A percentile compares a stretch with the other conserved stretches of the same genome.
These are phyloP conservation scores for Rhopilema esculentum DNA, from an alignment of 30 jellyfish, hydroid and myxozoan species.

Conservation along the genomic window DNA sequence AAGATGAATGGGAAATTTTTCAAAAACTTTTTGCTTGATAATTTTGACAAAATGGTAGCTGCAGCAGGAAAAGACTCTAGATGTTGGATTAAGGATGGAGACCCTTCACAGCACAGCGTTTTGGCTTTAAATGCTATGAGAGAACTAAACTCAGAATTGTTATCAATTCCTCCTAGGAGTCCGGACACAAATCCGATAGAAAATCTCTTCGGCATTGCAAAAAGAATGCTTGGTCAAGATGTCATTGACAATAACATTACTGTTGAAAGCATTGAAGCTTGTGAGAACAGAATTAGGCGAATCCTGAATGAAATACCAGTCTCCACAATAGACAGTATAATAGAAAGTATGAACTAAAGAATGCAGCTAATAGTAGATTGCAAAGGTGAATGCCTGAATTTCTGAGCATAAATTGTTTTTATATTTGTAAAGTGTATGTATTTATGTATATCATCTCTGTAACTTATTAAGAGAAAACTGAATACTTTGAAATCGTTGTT, in stretches of 20 bases:
- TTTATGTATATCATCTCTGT: slow-evolving; percentile 3
- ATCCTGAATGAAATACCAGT: slow-evolving; percentile 3
- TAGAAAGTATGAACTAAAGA: slow-evolving; percentile 29
- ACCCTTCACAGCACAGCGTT: slow-evolving; percentile 36
- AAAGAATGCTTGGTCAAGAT: slow-evolving; percentile 6
- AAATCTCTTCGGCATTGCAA: slow-evolving; percentile 10
- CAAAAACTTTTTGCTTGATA: slow-evolving; percentile 3
- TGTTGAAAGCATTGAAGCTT: slow-evolving; percentile 10
- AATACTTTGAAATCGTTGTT: neutral
- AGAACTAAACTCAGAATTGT: slow-evolving; percentile 18
- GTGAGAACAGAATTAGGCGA: slow-evolving; percentile 10
- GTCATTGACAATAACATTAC: slow-evolving; percentile 7
- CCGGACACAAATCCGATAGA: slow-evolving; percentile 39
- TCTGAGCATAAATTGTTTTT: neutral
- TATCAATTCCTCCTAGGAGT: slow-evolving; percentile 34
- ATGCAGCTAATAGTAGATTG: slow-evolving; percentile 17
- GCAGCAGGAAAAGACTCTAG: slow-evolving; percentile 31
- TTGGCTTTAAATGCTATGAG: slow-evolving; percentile 9
- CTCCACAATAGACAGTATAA: slow-evolving; percentile 1
- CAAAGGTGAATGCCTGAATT: slow-evolving; percentile 9
- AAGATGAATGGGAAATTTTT: slow-evolving; percentile 10
- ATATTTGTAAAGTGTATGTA: neutral
- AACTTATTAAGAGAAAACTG: no score
- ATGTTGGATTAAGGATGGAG: slow-evolving; percentile 45
- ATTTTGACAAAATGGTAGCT: slow-evolving; percentile 1